Evolutionary conservation across 2,113 vertebrate species (phyloP).

Genomic region (Vombatus ursinus): DNA sequence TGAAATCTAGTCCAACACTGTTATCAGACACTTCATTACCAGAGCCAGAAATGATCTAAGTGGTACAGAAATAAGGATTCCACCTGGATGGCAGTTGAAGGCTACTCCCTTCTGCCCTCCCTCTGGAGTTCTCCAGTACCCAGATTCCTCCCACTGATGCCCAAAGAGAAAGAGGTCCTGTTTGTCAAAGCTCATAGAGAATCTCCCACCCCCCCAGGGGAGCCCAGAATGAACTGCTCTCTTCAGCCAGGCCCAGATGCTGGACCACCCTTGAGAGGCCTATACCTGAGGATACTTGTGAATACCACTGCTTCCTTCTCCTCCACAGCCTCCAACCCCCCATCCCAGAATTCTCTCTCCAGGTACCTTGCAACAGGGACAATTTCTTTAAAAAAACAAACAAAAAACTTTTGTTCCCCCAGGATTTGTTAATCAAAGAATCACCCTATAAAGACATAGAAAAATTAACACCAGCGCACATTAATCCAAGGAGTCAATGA

Average conservation of each 20-base stretch:
- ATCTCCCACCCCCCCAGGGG: neutral
- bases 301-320: neutral
- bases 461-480: conserved; percentile 35
- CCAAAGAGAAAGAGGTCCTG: neutral
- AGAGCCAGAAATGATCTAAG: neutral
- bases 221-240: neutral
- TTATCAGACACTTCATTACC: neutral
- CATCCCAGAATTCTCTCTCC: neutral
- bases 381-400: neutral
- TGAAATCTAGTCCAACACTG: neutral
- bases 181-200: neutral
- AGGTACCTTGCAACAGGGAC: neutral
- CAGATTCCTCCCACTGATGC: neutral
- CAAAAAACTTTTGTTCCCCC: neutral
- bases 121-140: neutral
- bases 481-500: conserved; percentile 17
- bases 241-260: neutral
- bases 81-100: neutral
- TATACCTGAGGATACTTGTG: neutral
- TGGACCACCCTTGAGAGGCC: neutral
- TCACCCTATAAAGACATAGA: neutral
- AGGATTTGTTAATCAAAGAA: neutral
- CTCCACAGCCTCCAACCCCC: neutral
- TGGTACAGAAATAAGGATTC: neutral
- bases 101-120: neutral